Evolutionary conservation across 2,888 invertebrate genomes (phyloP), one percentile per base, ranked within the genome.

Genomic region (Lutraria lutraria): DNA sequence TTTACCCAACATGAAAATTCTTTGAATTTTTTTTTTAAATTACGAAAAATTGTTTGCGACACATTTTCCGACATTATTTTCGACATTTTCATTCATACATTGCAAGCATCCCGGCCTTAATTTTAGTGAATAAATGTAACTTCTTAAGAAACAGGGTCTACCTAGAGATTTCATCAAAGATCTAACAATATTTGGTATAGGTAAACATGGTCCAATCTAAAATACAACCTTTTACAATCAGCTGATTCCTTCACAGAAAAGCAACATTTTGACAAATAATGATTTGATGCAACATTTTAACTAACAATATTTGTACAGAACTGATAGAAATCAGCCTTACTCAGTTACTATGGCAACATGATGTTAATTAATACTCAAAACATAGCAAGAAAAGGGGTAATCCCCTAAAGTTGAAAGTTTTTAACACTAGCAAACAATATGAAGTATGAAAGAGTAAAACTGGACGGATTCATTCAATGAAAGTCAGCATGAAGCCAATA

Each of bases 51-150:
- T 25, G 25, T 68, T 68, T 68, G n/a, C 25, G 0, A 21, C n/a
- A 68, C 12, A 25, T n/a, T n/a, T 25, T 68, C 25, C 12, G 63
- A 68, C 6, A 25, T 0, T 0, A 68, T 68, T 68, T 68, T 25
- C 0, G n/a, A 10, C 0, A 68, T 68, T 68, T 68, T 25, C n/a
- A 56, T 25, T 68, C 63, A 76, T 4, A 76, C 76, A 76, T 76
- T 81, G 81, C 85, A 85, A 80, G 79, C 80, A 60, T 80, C 85
- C 85, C 85, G 85, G 85, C 85, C 85, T 34, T 3, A 21, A n/a
- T n/a, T 54, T 56, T 54, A 15, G 13, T 25, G 15, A 52, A 72
- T 25, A 72, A 72, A 83, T 72, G 52, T 52, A 63, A 83, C 25
- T 31, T 31, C 16, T 76, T 4, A 31, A 76, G 76, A 76, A 43